Conservation (phyloP, 2,797 vertebrate species). For the Manis crassicaudata region DNA sequence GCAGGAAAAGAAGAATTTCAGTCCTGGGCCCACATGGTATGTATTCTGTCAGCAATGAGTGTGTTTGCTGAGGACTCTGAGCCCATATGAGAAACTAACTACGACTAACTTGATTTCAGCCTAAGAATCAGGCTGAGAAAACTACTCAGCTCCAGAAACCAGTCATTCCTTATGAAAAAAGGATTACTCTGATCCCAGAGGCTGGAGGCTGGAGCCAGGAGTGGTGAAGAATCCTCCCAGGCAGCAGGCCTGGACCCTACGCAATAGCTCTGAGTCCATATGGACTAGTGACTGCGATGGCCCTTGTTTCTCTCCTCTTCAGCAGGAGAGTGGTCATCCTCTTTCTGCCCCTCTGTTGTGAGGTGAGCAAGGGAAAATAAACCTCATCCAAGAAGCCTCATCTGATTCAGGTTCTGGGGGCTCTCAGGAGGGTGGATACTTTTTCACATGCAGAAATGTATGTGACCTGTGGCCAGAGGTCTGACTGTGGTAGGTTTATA, state of each 20-base stretch:
- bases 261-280: background rate
- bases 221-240: background rate
- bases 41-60: no score
- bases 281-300: no score
- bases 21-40: no score
- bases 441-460: no score
- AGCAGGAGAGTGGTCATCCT: background rate
- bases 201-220: background rate
- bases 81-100: no score
- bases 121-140: background rate
- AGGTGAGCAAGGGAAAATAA: background rate
- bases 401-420: rapidly evolving
- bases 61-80: no score
- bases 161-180: background rate
- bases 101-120: background rate
- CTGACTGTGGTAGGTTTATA: background rate
- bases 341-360: background rate
- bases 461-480: background rate
- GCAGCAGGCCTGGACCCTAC: background rate
- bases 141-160: background rate
- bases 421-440: background rate
- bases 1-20: no score
- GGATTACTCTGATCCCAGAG: background rate
- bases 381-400: no score
- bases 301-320: no score